phyloP scores from a whole-genome alignment of 1,140 invertebrate species.

The Euura saliciscinereae region DNA sequence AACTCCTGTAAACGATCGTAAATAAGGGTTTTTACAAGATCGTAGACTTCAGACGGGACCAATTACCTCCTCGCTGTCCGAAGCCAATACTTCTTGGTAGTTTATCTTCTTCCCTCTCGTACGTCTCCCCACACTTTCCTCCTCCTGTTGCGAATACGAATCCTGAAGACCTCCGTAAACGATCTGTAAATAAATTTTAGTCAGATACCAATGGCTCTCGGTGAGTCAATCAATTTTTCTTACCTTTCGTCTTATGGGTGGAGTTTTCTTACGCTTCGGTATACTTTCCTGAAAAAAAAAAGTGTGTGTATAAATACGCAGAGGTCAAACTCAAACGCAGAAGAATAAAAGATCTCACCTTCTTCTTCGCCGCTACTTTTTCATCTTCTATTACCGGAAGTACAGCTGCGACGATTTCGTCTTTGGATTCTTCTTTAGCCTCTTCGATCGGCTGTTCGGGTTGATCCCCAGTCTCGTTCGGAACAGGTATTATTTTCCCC shows the following conservation, averaged over 20 bases:
- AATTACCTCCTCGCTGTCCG: slow-evolving; percentile 70
- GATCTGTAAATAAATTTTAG: slow-evolving; percentile 42
- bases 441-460: slow-evolving; percentile 18
- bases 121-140: slow-evolving; percentile 57
- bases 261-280: slow-evolving; percentile 44
- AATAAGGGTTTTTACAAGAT: too few relatives aligned
- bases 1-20: slow-evolving; percentile 43
- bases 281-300: slow-evolving; percentile 27
- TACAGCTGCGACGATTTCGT: slow-evolving; percentile 11
- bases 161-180: slow-evolving; percentile 64
- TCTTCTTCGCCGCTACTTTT: slow-evolving; percentile 47
- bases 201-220: not conserved
- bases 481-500: slow-evolving; percentile 28
- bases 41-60: not conserved
- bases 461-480: slow-evolving; percentile 19
- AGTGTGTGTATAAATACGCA: not conserved
- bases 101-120: slow-evolving; percentile 75
- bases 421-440: slow-evolving; percentile 20
- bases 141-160: slow-evolving; percentile 55
- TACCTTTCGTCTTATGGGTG: slow-evolving; percentile 51
- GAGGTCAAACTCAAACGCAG: not conserved
- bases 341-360: slow-evolving; percentile 31
- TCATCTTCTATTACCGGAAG: slow-evolving; percentile 25
- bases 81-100: slow-evolving; percentile 71
- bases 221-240: not conserved